These are phyloP conservation scores for Agonopterix heracliana DNA, from an alignment of 2,888 invertebrate species.

Conservation along the genomic window DNA sequence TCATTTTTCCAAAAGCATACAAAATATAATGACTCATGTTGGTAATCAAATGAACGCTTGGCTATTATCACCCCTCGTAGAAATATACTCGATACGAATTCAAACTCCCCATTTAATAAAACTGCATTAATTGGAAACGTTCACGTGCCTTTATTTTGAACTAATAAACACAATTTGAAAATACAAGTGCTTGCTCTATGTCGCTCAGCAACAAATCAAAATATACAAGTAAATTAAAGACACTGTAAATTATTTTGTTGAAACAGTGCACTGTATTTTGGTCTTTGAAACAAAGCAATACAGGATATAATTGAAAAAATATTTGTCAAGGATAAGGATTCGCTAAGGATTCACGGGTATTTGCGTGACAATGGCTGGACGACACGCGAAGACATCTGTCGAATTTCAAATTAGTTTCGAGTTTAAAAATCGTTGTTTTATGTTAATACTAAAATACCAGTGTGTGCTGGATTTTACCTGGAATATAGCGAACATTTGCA, in stretches of 20 bases:
- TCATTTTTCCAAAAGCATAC: too few species aligned
- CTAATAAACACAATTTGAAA: too few species aligned
- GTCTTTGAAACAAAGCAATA: not conserved
- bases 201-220: too few species aligned
- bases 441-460: constrained; percentile 32
- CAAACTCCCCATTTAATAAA: too few species aligned
- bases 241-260: not conserved
- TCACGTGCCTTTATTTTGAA: not conserved
- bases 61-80: too few species aligned
- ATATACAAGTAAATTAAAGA: too few species aligned
- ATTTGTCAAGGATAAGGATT: constrained; percentile 1
- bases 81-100: not conserved
- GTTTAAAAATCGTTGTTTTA: constrained; percentile 36
- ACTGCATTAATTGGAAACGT: not conserved
- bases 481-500: too few species aligned
- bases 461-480: too few species aligned
- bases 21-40: too few species aligned
- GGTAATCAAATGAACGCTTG: too few species aligned
- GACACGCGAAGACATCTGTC: constrained; percentile 38
- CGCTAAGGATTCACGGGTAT: constrained; percentile 18
- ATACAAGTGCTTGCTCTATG: too few species aligned
- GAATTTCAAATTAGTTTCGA: constrained; percentile 39
- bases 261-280: not conserved
- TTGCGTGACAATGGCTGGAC: constrained; percentile 32
- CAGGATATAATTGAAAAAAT: not conserved